Evolutionary conservation across 2,797 vertebrate species (phyloP).

Genomic region (Halcyon leucocephala): DNA sequence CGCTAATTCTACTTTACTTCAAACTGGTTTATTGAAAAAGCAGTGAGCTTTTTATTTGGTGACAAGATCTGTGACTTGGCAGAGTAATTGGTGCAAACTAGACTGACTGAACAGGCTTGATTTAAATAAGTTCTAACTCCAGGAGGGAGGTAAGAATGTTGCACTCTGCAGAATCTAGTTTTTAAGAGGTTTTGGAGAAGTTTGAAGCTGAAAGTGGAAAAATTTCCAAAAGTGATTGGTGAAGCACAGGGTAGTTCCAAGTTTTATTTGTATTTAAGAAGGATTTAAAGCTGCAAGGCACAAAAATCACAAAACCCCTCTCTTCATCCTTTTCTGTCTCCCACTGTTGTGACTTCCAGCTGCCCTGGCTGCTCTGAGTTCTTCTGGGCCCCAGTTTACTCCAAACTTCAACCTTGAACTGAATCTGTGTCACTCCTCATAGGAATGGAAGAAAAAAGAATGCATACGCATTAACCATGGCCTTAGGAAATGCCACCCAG

Average conservation of each 20-base stretch:
- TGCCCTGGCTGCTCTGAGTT: neutral
- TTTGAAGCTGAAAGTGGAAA: neutral
- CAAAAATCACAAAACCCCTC: neutral
- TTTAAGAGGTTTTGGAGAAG: neutral
- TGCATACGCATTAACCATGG: neutral
- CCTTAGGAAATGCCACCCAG: neutral
- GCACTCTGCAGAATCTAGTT: neutral
- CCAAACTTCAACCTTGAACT: neutral
- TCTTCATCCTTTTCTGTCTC: neutral
- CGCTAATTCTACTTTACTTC: conserved; percentile 7
- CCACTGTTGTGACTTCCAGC: neutral
- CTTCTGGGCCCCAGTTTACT: neutral
- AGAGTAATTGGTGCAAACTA: neutral
- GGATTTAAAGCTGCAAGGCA: neutral
- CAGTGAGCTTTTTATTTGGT: neutral
- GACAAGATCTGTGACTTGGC: neutral
- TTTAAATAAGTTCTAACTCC: neutral
- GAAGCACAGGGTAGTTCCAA: neutral
- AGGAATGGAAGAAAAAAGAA: neutral
- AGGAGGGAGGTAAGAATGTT: neutral
- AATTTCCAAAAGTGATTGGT: neutral
- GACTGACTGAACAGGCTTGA: neutral
- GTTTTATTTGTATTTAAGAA: neutral
- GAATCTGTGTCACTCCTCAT: neutral
- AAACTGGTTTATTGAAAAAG: neutral